A percentile compares a stretch with the other conserved stretches of the same genome.
Conservation (phyloP, 2,888 invertebrate species). For the Agelastica alni region DNA sequence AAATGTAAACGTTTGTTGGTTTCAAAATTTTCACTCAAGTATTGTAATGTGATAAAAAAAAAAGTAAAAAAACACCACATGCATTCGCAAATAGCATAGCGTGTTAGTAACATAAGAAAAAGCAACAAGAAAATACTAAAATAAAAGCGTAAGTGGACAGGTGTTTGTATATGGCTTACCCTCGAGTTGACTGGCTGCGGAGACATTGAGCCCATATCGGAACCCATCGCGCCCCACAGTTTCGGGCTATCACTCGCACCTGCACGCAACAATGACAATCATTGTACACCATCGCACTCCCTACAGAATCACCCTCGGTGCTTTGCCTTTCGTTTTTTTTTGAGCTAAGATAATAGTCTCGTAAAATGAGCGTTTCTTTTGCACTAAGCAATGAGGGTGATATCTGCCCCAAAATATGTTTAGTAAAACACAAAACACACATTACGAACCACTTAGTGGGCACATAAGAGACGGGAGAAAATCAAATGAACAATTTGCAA, state of each 20-base stretch:
- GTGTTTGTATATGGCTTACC: constrained; percentile 60
- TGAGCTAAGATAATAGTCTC: too few species aligned
- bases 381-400: constrained; percentile 40
- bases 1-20: too few species aligned
- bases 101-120: constrained; percentile 15
- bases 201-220: constrained; percentile 61
- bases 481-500: constrained; percentile 1
- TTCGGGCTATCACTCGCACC: constrained; percentile 62
- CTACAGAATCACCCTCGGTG: constrained; percentile 46
- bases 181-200: constrained; percentile 63
- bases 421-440: constrained; percentile 45
- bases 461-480: constrained; percentile 8
- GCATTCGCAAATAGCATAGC: constrained; percentile 9
- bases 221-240: constrained; percentile 61
- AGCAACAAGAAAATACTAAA: constrained; percentile 38
- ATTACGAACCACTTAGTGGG: constrained; percentile 27
- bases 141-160: constrained; percentile 44
- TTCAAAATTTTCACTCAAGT: too few species aligned
- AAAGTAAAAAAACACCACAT: too few species aligned
- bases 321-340: constrained; percentile 18
- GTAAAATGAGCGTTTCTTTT: not conserved
- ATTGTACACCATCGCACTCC: constrained; percentile 39
- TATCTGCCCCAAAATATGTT: constrained; percentile 47
- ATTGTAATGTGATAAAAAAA: too few species aligned
- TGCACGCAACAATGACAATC: constrained; percentile 57